Percentiles rank a stretch among this genome's conserved stretches.
These are phyloP conservation scores for Melanerpes aurifrons DNA, from an alignment of 2,113 vertebrate genomes.

Conservation along the genomic window DNA sequence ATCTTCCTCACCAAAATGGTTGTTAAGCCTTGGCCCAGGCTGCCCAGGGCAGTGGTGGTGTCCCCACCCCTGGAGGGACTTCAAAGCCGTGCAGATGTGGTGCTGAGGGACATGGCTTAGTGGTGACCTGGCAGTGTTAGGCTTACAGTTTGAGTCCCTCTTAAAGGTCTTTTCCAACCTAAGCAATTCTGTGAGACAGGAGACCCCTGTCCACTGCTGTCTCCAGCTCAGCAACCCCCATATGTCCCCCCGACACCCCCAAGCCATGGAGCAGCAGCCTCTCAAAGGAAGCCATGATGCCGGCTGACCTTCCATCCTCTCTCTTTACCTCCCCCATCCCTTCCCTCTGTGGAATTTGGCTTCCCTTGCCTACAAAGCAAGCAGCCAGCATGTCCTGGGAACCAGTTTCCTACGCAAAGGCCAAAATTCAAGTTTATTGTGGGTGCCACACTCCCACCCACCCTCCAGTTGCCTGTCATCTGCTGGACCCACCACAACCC, in stretches of 20 bases:
- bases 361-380: not conserved
- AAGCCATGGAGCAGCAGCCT: not conserved
- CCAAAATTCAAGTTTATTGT: conserved; percentile 46
- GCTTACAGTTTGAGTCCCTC: not conserved
- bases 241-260: too few species aligned
- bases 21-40: not conserved
- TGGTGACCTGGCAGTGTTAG: not conserved
- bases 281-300: not conserved
- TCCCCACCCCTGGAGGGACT: too few species aligned
- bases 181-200: not conserved
- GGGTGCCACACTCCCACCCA: not conserved
- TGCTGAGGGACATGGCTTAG: not conserved
- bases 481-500: not conserved
- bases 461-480: not conserved
- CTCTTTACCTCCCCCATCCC: not conserved
- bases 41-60: too few species aligned
- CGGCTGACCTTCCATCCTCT: not conserved
- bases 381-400: not conserved
- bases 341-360: not conserved
- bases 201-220: not conserved
- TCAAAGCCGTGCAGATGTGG: not conserved
- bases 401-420: conserved; percentile 19
- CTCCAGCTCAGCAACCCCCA: not conserved
- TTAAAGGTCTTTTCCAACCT: not conserved
- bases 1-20: not conserved